Base-by-base conservation (phyloP, 2,113 vertebrate genomes). In the Etheostoma cragini region DNA sequence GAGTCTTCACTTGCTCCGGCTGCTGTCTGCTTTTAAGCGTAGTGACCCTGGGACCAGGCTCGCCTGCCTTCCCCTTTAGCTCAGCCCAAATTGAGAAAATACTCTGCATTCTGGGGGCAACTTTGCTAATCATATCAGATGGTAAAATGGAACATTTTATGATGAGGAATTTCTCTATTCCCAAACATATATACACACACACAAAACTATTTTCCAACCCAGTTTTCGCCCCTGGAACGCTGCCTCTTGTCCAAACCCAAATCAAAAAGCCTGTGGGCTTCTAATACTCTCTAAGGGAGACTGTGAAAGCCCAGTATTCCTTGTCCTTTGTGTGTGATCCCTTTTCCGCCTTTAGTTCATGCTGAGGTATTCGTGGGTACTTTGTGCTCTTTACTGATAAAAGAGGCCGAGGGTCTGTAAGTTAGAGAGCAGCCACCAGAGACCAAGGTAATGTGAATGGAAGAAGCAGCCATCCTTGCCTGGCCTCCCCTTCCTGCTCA, bases 71-170 rank as follows among this genome's bases (percentile, higher is more conserved):
- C 85, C 81, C 35, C 56, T 67, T 89, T 75, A 88, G 79, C 85
- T 89, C 88, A 91, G 72, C 70, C 66, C 72, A 78, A 75, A 88
- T 90, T 83, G 86, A 89, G 81, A 79, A 80, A 88, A 86, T 83
- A 72, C 76, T 61, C 75, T 0, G 45, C 83, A 90, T 90, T 89
- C 76, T 90, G 83, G 76, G 65, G 71, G 72, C 83, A 81, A 47
- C 79, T 84, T 85, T 87, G 91, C 78, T 86, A 78, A 87, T 85
- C 84, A 78, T 84, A 80, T 89, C 82, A 88, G 62, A 88, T 84
- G 63, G 52, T 54, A 71, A 78, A 69, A 84, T 10, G 24, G 70
- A 70, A 57, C 1, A 6, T 67, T 76, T 89, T 46, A 86, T 50
- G 61, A 56, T 13, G 33, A 70, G 54, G 71, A 82, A 87, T 81